Evolutionary conservation across 35 echinoderm and acorn worm species (phyloP).

Genomic region (Eucidaris tribuloides): DNA sequence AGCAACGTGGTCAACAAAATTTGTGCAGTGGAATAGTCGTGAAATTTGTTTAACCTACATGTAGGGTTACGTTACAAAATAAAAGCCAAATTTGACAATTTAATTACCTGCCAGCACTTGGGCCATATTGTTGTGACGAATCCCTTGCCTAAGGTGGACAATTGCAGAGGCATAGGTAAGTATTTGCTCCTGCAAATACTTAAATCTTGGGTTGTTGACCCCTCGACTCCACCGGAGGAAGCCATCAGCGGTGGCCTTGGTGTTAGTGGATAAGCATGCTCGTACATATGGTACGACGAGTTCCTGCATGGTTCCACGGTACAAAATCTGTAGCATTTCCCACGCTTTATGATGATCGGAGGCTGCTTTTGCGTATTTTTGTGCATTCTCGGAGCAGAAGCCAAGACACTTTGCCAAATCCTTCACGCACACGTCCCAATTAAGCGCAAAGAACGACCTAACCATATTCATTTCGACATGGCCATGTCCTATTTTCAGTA

Average conservation of each 20-base stretch:
- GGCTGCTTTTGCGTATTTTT: not conserved
- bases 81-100: too few relatives aligned
- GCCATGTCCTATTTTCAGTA: constrained; percentile 7
- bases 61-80: too few relatives aligned
- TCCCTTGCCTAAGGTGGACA: too few relatives aligned
- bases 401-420: constrained; percentile 22
- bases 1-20: too few relatives aligned
- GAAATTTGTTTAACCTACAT: too few relatives aligned
- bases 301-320: not conserved
- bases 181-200: too few relatives aligned
- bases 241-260: not conserved
- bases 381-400: constrained; percentile 10
- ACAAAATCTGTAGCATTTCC: not conserved
- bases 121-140: too few relatives aligned
- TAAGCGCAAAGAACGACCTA: constrained; percentile 17
- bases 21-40: too few relatives aligned
- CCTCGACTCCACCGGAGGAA: too few relatives aligned
- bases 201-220: too few relatives aligned
- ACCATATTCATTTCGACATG: constrained; percentile 54
- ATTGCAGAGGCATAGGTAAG: too few relatives aligned
- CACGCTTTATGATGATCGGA: constrained; percentile 16
- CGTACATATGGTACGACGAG: constrained; percentile 15
- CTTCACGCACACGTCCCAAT: constrained; percentile 3
- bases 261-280: not conserved
- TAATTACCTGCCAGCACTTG: too few relatives aligned